Conservation (phyloP, 1,140 invertebrate species). For the Colletes gigas region DNA sequence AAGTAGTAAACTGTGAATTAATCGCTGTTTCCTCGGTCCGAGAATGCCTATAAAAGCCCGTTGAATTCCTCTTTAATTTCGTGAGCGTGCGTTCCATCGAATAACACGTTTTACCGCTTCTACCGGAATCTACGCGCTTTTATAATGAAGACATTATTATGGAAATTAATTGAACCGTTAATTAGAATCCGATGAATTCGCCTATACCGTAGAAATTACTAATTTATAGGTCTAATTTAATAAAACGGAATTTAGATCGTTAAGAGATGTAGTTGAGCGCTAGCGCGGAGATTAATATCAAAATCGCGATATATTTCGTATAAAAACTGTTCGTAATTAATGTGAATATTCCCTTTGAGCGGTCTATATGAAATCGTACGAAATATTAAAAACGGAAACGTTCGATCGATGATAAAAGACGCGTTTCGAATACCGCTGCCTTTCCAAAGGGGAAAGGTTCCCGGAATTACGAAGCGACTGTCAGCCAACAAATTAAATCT, state of each 20-base stretch:
- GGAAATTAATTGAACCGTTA: conserved; percentile 24
- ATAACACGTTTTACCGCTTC: background rate
- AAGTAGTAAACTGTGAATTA: too few species aligned
- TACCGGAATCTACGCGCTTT: too few species aligned
- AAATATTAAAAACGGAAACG: too few species aligned
- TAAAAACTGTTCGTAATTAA: background rate
- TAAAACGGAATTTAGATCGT: conserved; percentile 1
- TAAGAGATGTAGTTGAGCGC: background rate
- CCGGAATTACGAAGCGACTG: background rate
- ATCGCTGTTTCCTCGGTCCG: too few species aligned
- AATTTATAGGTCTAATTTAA: conserved; percentile 28
- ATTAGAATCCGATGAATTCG: conserved; percentile 31
- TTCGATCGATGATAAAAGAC: background rate
- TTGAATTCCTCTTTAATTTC: too few species aligned
- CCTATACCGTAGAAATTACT: background rate
- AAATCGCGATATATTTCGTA: background rate
- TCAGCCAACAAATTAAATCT: background rate
- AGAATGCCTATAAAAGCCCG: too few species aligned
- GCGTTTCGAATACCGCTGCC: too few species aligned
- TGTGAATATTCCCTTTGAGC: background rate
- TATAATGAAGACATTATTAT: conserved; percentile 27
- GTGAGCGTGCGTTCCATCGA: background rate
- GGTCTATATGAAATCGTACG: too few species aligned
- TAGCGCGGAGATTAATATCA: background rate
- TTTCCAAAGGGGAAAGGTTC: background rate